Base-by-base conservation (phyloP, 64 coral and sea anemone genomes). In the Montipora cactus region DNA sequence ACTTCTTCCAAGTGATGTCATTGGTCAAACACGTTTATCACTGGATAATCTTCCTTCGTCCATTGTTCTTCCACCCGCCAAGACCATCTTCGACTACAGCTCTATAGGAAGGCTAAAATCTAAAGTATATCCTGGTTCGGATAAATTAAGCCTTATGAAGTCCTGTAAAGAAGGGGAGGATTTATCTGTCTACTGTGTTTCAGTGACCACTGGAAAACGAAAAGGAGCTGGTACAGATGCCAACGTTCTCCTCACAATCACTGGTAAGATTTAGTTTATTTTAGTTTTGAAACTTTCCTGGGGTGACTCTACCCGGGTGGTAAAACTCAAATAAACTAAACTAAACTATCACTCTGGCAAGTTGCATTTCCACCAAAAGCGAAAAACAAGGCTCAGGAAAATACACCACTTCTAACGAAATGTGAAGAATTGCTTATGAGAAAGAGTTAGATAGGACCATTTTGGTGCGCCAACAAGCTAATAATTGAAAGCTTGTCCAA, bases 151-250 rank as follows among this genome's bases (percentile, higher is more conserved):
- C 69, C 70, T 53, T 64, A 1, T 81, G 23, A 75, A 74, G 4
- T 49, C 67, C 4, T 44, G 76, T 87, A 49, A 91, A 58, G 22
- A 57, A 87, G 62, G 74, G 4, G 83, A 88, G 20, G 46, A 72
- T 21, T 49, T 92, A 15, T 87, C 82, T 1, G 80, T 49, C 55
- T 95, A 95, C 48, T 87, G 28, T 18, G 87, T 95, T 28, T 80
- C 68, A 18, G 44, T 95, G 62, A 81, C 84, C 18, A 95, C 94
- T 14, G 94, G 89, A 50, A 78, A 95, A 25, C 81, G 70, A 2
- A 88, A 95, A 59, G 81, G 83, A 19, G 94, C 94, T 92, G 94
- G 94, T 14, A 95, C 94, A 0, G 89, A 95, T 18, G 89, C 94
- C 0, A 88, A 76, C 4, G 83, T 95, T 3, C 81, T 81, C 18